Conservation (phyloP, 2,888 invertebrate genomes). For the Lutraria lutraria region DNA sequence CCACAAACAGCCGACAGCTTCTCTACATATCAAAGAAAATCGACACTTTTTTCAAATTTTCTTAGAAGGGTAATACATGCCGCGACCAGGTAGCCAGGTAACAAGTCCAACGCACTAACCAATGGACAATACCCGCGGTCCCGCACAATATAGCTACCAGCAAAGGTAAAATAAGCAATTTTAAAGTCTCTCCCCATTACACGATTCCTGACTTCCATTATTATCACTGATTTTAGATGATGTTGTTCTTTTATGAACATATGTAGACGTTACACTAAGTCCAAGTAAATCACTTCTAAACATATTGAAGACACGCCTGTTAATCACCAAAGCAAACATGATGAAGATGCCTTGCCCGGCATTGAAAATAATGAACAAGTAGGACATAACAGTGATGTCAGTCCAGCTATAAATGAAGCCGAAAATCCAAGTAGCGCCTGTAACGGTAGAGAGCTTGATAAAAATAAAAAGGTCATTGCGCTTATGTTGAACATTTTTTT, state of each 20-base stretch:
- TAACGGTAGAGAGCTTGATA: slow-evolving; percentile 57
- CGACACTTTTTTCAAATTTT: no score
- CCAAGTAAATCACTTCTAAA: slow-evolving; percentile 14
- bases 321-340: slow-evolving; percentile 54
- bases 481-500: slow-evolving; percentile 42
- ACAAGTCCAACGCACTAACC: no score
- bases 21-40: no score
- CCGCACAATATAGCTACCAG: no score
- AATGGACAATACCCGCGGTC: no score
- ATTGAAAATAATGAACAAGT: slow-evolving; percentile 56
- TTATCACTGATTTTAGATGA: no score
- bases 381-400: slow-evolving; percentile 44
- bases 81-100: no score
- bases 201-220: no score
- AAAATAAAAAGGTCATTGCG: slow-evolving; percentile 58
- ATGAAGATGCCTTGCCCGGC: slow-evolving; percentile 61
- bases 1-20: no score
- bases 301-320: slow-evolving; percentile 40
- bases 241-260: neutral
- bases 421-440: slow-evolving; percentile 61
- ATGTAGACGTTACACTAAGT: neutral
- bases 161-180: no score
- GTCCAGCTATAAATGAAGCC: slow-evolving; percentile 55
- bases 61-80: no score
- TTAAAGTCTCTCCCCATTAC: no score